Base-by-base conservation (phyloP, 1,140 invertebrate genomes). In the Pristionchus pacificus region DNA sequence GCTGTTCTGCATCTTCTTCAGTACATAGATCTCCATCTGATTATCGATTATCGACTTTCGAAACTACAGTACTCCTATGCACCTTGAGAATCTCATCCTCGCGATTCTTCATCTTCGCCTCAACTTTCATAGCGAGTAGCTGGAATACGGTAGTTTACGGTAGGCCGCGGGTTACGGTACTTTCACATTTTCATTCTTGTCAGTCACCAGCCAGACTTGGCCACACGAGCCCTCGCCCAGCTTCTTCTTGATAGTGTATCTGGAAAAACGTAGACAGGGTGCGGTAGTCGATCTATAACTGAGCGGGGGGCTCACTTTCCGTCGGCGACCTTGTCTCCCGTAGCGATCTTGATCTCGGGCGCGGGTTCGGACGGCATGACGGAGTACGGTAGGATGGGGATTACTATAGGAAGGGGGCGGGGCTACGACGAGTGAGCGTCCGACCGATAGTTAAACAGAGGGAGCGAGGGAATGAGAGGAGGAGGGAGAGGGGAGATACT, bases 11-110 rank as follows among this genome's bases (percentile, higher is more conserved):
- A 80, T 27, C 62, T 77, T 76, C 60, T 74, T 64, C 31, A 80
- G 55, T 25, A 81, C 79, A 59, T 67, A 77, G 2, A 75, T 70
- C 61, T 80, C 79, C 79, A 81, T 82, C 38, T 49, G 38, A n/a
- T n/a, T 49, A 49, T 10, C 19, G 38, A 49, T 6, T 49, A 49
- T 19, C 19, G 38, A 10, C 6, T 49, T 19, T 19, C 19, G 6
- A 10, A 19, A 10, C 38, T 49, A 10, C 38, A 10, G 6, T 10
- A 10, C 38, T 49, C 38, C 19, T 49, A n/a, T n/a, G n/a, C 38
- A 49, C 38, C 62, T 27, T 79, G 1, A 80, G 71, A 72, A 71
- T 68, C 66, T 77, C 72, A 38, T 80, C 78, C 31, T 80, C 74
- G 30, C 78, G 78, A 31, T 49, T 68, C 33, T 74, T 78, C 74